Conservation (phyloP, 1,140 invertebrate genomes). For the Helicoverpa zea region DNA sequence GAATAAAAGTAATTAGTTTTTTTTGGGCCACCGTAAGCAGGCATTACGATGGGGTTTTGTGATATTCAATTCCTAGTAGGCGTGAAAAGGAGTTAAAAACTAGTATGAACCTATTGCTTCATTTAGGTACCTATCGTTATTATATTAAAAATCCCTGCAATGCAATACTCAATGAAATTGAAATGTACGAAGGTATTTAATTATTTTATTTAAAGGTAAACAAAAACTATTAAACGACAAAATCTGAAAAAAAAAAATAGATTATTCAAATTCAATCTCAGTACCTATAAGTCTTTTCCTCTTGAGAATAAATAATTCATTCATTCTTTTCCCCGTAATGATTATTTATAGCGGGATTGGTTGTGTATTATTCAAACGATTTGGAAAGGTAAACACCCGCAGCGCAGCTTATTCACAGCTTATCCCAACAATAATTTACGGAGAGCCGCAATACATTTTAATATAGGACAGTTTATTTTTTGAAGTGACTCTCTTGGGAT, state of each 20-base stretch:
- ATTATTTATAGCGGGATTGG: conserved; percentile 43
- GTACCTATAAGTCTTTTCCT: neutral
- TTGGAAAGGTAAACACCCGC: conserved; percentile 51
- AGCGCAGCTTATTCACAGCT: conserved; percentile 59
- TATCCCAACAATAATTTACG: conserved; percentile 63
- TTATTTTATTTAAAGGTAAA: no score
- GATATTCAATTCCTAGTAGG: no score
- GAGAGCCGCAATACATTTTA: conserved; percentile 60
- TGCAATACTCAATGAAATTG: neutral
- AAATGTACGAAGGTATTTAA: no score
- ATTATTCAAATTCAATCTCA: neutral
- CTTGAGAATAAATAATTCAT: neutral
- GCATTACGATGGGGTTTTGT: no score
- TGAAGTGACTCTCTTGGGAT: neutral
- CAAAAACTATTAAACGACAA: no score
- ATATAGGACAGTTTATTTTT: conserved; percentile 35
- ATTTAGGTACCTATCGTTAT: no score
- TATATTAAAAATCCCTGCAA: no score
- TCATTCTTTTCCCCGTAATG: conserved; percentile 27
- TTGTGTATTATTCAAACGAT: conserved; percentile 33
- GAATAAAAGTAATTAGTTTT: no score
- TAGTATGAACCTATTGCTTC: no score
- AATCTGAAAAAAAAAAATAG: neutral
- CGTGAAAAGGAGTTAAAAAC: no score
- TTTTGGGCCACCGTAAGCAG: no score